Percentiles rank a stretch among this genome's conserved stretches.
Evolutionary conservation across 2,113 vertebrate genomes (phyloP).

Genomic region (Oreochromis niloticus): DNA sequence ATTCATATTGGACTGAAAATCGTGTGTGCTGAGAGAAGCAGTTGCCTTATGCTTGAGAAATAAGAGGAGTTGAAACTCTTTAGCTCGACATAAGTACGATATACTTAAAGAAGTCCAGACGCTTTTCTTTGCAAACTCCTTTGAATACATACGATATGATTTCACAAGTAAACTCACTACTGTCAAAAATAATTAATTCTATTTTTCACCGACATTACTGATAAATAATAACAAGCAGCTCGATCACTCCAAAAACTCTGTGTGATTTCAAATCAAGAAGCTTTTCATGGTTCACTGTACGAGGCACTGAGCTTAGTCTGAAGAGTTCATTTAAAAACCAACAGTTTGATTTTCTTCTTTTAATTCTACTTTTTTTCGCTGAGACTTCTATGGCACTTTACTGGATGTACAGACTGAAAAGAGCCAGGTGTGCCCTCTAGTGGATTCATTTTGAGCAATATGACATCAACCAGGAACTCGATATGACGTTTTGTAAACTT

Average conservation of each 20-base stretch:
- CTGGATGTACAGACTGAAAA: neutral
- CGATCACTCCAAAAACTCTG: neutral
- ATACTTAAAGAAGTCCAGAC: too few species aligned
- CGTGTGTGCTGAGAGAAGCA: neutral
- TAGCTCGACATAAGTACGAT: neutral
- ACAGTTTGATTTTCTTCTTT: neutral
- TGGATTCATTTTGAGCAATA: neutral
- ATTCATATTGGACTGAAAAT: neutral
- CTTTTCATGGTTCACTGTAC: neutral
- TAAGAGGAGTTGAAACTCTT: neutral
- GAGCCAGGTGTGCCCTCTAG: neutral
- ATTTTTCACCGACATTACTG: neutral
- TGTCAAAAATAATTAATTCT: neutral
- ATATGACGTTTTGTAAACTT: neutral
- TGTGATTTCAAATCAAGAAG: neutral
- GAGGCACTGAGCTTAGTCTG: neutral
- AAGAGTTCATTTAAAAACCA: neutral
- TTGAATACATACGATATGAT: neutral
- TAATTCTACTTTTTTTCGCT: neutral
- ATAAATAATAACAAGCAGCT: neutral
- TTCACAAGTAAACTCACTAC: neutral
- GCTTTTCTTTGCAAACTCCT: too few species aligned
- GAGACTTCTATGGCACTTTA: neutral
- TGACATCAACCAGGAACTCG: neutral
- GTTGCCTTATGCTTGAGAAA: neutral